phyloP scores from a whole-genome alignment of 2,113 vertebrate species.

The Symphodus melops region DNA sequence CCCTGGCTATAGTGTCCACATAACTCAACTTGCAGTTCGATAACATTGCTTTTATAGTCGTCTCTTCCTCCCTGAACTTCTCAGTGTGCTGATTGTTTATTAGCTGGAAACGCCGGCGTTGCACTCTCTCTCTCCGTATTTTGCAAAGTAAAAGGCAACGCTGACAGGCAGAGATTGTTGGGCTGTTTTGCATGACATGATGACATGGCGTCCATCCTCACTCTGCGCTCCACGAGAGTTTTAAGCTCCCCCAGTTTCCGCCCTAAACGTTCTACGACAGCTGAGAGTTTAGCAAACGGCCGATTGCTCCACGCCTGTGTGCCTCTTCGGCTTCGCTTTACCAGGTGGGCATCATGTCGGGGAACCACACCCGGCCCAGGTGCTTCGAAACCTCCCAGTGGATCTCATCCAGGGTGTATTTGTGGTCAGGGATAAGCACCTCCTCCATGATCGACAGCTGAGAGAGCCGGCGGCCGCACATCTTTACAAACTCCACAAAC shows the following conservation, averaged over 20 bases:
- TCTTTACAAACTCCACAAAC: slow-evolving; percentile 97
- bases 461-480: slow-evolving; percentile 94
- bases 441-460: slow-evolving; percentile 99
- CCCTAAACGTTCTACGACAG: slow-evolving; percentile 29
- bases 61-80: slow-evolving; percentile 16
- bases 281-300: slow-evolving; percentile 39
- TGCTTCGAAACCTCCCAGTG: slow-evolving; percentile 99
- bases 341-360: slow-evolving; percentile 99
- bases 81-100: slow-evolving; percentile 23
- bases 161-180: slow-evolving; percentile 9
- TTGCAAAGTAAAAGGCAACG: slow-evolving; percentile 5
- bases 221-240: slow-evolving; percentile 1
- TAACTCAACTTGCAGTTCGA: slow-evolving; percentile 43
- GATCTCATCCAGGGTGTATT: slow-evolving; percentile 95
- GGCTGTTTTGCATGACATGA: slow-evolving; percentile 19
- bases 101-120: slow-evolving; percentile 5
- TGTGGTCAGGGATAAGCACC: slow-evolving; percentile 96
- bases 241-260: slow-evolving; percentile 22
- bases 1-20: slow-evolving; percentile 22
- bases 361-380: slow-evolving; percentile 97
- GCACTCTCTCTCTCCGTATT: neutral
- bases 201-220: slow-evolving; percentile 1
- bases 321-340: slow-evolving; percentile 66
- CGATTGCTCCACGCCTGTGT: neutral
- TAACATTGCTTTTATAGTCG: slow-evolving; percentile 26